Evolutionary conservation across 2,888 invertebrate genomes (phyloP).

Genomic region (Carpatolechia fugitivella): DNA sequence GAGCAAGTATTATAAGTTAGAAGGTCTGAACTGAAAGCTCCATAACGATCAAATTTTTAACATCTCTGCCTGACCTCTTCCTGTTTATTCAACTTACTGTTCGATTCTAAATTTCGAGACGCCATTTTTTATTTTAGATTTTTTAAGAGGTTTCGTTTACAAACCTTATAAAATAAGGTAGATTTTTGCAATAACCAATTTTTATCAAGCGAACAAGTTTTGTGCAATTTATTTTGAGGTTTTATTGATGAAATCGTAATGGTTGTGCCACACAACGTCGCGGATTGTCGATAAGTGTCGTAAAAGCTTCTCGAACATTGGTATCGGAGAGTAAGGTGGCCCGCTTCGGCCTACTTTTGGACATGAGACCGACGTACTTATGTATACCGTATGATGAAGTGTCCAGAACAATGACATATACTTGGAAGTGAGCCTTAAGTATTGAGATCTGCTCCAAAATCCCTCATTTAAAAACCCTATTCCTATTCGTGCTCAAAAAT

Average conservation of each 20-base stretch:
- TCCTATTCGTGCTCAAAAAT: conserved; percentile 3
- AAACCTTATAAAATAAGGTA: neutral
- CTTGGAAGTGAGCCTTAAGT: conserved; percentile 5
- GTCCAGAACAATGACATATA: neutral
- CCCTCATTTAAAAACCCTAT: neutral
- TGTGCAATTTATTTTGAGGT: neutral
- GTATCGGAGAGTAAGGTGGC: neutral
- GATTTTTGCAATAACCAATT: neutral
- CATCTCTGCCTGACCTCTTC: no score
- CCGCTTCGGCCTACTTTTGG: neutral
- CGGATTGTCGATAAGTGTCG: no score
- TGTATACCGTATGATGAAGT: conserved; percentile 1
- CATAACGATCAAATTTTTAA: no score
- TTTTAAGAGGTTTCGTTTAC: neutral
- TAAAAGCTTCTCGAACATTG: neutral
- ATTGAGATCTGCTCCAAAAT: conserved; percentile 7
- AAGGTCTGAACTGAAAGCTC: neutral
- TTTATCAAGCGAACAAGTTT: neutral
- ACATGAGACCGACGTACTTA: neutral
- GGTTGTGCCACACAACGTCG: no score
- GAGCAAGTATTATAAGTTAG: neutral
- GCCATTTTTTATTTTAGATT: neutral
- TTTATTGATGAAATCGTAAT: no score
- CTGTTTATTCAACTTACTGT: neutral
- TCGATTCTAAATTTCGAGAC: neutral